Evolutionary conservation across 2,888 invertebrate species (phyloP).

Genomic region (Agrilus cyanescens): DNA sequence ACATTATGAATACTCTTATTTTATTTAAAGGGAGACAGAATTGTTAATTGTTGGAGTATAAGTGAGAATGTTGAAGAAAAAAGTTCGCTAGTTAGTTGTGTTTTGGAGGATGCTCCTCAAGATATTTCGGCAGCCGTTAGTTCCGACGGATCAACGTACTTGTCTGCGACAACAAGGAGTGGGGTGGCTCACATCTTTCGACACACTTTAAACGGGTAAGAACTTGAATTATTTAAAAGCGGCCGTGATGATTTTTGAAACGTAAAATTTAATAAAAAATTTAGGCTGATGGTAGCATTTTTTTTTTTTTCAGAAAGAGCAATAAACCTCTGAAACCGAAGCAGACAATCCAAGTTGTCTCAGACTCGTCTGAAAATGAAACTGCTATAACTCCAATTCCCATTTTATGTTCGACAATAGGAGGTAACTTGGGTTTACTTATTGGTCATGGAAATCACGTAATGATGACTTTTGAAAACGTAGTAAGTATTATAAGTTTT

Average conservation of each 20-base stretch:
- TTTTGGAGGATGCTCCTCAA: conserved; percentile 57
- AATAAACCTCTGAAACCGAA: conserved; percentile 53
- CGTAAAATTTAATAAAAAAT: no score
- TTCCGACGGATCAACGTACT: conserved; percentile 38
- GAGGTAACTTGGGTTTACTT: conserved; percentile 35
- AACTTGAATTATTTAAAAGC: conserved; percentile 6
- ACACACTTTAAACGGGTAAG: conserved; percentile 63
- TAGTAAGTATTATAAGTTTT: conserved; percentile 32
- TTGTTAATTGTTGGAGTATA: conserved; percentile 40
- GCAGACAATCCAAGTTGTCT: conserved; percentile 47
- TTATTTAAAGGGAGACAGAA: conserved; percentile 30
- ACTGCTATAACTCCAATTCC: conserved; percentile 43
- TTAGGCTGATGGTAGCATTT: no score
- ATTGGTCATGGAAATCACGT: conserved; percentile 47
- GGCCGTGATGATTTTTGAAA: no score
- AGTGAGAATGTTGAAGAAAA: conserved; percentile 36
- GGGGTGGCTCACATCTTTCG: conserved; percentile 72
- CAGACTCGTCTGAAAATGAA: conserved; percentile 37
- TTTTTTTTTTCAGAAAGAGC: conserved; percentile 28
- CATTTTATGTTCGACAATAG: conserved; percentile 37
- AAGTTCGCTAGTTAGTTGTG: conserved; percentile 44
- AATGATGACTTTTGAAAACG: conserved; percentile 46
- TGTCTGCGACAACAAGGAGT: conserved; percentile 52
- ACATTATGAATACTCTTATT: not conserved
- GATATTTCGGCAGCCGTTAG: conserved; percentile 40